Percentiles rank a stretch among this genome's conserved stretches.
Evolutionary conservation across 2,888 invertebrate genomes (phyloP).

Genomic region (Pseudococcus longispinus): DNA sequence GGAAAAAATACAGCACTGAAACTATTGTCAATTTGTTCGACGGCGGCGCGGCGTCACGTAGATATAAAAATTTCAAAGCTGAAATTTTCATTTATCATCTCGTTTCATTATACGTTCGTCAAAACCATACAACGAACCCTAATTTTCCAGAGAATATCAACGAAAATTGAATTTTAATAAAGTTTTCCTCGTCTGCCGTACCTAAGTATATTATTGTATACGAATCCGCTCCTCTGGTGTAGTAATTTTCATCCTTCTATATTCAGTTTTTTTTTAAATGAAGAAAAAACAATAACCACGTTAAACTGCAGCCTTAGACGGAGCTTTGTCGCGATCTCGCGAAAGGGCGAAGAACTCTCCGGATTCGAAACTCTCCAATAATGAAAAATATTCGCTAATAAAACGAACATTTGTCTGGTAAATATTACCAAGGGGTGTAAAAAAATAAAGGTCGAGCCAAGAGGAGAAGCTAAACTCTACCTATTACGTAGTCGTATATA

Average conservation of each 20-base stretch:
- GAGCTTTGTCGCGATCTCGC: not conserved
- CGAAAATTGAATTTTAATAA: slow-evolving; percentile 21
- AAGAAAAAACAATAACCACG: slow-evolving; percentile 21
- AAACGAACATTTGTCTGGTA: slow-evolving; percentile 34
- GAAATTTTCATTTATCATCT: slow-evolving; percentile 22
- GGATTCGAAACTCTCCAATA: slow-evolving; percentile 4
- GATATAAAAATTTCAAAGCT: slow-evolving; percentile 19
- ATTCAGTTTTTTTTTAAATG: not conserved
- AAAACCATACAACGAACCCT: slow-evolving; percentile 10
- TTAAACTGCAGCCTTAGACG: not conserved
- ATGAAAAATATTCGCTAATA: slow-evolving; percentile 32
- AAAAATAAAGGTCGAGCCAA: not conserved
- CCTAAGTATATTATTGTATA: not conserved
- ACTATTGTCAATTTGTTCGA: not conserved
- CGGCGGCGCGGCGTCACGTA: not conserved
- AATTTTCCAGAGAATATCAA: not conserved
- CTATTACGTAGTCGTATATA: not conserved
- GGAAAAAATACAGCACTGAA: not conserved
- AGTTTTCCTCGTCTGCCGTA: not conserved
- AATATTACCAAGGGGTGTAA: not conserved
- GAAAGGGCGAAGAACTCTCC: not conserved
- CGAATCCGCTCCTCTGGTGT: not conserved
- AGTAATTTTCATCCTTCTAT: not conserved
- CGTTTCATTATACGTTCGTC: slow-evolving; percentile 6
- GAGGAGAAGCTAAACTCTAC: not conserved